Conservation (phyloP, 2,113 vertebrate genomes). For the Xyliphius kryptos region DNA sequence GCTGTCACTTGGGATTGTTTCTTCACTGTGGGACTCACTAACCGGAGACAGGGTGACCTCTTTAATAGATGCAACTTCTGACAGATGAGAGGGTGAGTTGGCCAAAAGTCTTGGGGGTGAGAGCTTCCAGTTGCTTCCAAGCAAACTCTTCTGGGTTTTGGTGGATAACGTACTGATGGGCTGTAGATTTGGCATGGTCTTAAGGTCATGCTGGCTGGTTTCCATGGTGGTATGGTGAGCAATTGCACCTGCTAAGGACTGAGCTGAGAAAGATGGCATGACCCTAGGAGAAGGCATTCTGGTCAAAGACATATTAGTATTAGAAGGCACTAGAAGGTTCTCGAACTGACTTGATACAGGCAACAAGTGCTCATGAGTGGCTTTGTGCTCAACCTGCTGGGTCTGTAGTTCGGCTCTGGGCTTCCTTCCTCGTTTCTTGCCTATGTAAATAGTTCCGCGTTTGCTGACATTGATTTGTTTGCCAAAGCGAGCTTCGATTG, state of each 20-base stretch:
- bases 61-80: conserved; percentile 91
- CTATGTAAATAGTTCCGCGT: conserved; percentile 96
- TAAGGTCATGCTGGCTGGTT: conserved; percentile 81
- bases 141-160: conserved; percentile 84
- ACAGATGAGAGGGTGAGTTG: conserved; percentile 93
- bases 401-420: conserved; percentile 81
- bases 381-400: conserved; percentile 76
- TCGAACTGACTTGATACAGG: conserved; percentile 85
- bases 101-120: conserved; percentile 95
- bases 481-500: conserved; percentile 86
- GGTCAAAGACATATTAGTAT: conserved; percentile 81
- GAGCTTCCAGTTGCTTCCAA: conserved; percentile 87
- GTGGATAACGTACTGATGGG: conserved; percentile 93
- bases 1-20: conserved; percentile 95
- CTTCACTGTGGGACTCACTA: conserved; percentile 95
- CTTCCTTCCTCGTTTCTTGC: conserved; percentile 95
- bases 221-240: conserved; percentile 82
- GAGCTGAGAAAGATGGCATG: conserved; percentile 65
- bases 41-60: conserved; percentile 92
- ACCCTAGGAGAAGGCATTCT: conserved; percentile 56
- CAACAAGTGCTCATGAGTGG: conserved; percentile 81
- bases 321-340: conserved; percentile 91
- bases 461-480: conserved; percentile 99
- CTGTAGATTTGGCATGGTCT: conserved; percentile 98
- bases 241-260: conserved; percentile 67